Base-by-base conservation (phyloP, 2,888 invertebrate genomes). In the Machimus rusticus region DNA sequence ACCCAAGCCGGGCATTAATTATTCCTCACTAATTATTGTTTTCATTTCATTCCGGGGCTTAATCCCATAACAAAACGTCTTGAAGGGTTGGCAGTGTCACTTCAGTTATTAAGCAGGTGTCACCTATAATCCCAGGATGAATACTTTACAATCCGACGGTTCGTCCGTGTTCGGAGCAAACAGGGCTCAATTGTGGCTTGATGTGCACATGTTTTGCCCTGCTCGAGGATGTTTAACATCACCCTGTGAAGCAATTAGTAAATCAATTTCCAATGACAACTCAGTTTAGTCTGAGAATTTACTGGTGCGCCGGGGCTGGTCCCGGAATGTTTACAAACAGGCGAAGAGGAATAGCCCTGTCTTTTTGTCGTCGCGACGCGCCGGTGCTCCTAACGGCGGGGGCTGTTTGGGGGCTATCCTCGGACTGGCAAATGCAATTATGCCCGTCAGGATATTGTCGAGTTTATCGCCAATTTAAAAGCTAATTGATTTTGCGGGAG, bases 221-320 rank as follows among this genome's bases (percentile, higher is more conserved):
- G 46, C 79, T 79, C 14, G 46, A 34, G 79, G 51, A 51, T 79
- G 79, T 46, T 79, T 51, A 31, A 79, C 46, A 79, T 79, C 79
- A 46, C 28, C 79, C 19, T 31, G 51, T 55, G 51, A 82, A 37
- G 82, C 82, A 82, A 82, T 82, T 82, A 82, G 82, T 82, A 66
- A 82, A 82, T 82, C 82, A 82, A 82, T 57, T 82, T 55, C 57
- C 82, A 82, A 82, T 66, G 82, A 82, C 82, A 82, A 57, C 82
- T 82, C 14, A 55, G 66, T 82, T 82, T 82, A 82, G 82, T 82
- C 82, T 82, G 57, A 51, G 51, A 82, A 82, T 82, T 82, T 82
- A 82, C 82, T 55, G 76, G 37, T 5, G 37, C 2, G 76, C 66
- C 66, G 66, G 66, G 66, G 3, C 66, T 66, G 66, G 23, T 4